These are phyloP conservation scores for Schizopygopsis malacanthus DNA, from an alignment of 2,797 vertebrate species.

Conservation along the genomic window DNA sequence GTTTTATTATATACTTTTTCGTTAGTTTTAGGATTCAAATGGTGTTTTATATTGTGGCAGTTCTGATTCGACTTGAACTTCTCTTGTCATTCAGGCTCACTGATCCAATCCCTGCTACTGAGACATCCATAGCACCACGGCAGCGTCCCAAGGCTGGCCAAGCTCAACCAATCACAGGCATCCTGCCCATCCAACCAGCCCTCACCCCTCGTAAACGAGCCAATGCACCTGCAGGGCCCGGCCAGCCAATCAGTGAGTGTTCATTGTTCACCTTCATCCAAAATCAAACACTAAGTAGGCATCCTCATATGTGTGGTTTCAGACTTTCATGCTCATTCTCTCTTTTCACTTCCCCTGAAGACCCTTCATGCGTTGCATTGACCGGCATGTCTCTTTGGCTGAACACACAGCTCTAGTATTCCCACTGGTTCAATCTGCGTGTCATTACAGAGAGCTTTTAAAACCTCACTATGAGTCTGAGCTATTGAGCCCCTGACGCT, in stretches of 20 bases:
- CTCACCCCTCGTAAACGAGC: slow-evolving; percentile 94
- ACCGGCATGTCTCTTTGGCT: slow-evolving; percentile 49
- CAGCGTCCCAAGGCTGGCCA: slow-evolving; percentile 97
- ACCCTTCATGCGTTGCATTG: slow-evolving; percentile 29
- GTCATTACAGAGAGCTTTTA: slow-evolving; percentile 50
- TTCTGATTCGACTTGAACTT: not conserved
- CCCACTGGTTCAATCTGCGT: slow-evolving; percentile 46
- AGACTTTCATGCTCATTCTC: not conserved
- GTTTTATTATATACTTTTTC: not conserved
- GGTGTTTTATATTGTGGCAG: not conserved
- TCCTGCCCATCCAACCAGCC: slow-evolving; percentile 94
- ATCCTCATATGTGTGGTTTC: not conserved
- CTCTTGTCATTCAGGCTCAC: slow-evolving; percentile 80
- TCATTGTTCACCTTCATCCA: not conserved
- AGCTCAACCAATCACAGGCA: slow-evolving; percentile 91
- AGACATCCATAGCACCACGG: slow-evolving; percentile 96
- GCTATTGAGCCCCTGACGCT: slow-evolving; percentile 42
- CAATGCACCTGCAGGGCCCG: slow-evolving; percentile 73
- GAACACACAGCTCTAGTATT: slow-evolving; percentile 21
- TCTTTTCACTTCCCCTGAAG: not conserved
- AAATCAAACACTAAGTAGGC: slow-evolving; percentile 7
- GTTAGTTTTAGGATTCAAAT: not conserved
- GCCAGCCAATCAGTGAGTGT: slow-evolving; percentile 81
- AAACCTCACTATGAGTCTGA: slow-evolving; percentile 48
- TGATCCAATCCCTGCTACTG: slow-evolving; percentile 92